Evolutionary conservation across 2,797 vertebrate species (phyloP).

Genomic region (Micromesistius poutassou): DNA sequence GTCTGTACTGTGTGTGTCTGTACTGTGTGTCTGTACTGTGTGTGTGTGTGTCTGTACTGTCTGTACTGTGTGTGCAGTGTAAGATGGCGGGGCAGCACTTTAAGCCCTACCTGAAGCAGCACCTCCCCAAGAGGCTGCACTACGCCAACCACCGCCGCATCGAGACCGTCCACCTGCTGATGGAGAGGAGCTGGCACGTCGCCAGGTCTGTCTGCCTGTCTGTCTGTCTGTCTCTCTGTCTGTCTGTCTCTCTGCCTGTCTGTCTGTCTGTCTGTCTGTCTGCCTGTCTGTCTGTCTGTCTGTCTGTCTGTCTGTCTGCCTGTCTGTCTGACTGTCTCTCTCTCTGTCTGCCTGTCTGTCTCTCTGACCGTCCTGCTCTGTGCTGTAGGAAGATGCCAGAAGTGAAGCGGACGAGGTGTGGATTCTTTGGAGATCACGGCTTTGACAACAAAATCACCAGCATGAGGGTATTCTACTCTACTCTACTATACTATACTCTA

Average conservation of each 20-base stretch:
- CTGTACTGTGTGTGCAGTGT: conserved; percentile 81
- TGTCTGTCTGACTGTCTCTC: too few relatives aligned
- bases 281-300: too few relatives aligned
- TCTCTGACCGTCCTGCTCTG: not conserved
- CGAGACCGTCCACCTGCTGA: conserved; percentile 90
- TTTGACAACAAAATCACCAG: conserved; percentile 98
- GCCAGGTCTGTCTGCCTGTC: conserved; percentile 73
- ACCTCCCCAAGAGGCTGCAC: conserved; percentile 94
- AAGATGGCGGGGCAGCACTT: conserved; percentile 94
- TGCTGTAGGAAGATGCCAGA: conserved; percentile 82
- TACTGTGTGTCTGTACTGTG: not conserved
- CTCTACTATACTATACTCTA: too few relatives aligned
- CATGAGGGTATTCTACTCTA: conserved; percentile 88
- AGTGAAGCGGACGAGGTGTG: conserved; percentile 74
- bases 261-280: too few relatives aligned
- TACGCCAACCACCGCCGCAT: conserved; percentile 94
- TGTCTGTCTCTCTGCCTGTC: too few relatives aligned
- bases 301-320: too few relatives aligned
- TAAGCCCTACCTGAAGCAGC: conserved; percentile 91
- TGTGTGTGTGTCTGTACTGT: conserved; percentile 13
- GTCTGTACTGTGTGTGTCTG: too few relatives aligned
- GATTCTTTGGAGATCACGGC: conserved; percentile 92
- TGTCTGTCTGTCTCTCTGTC: too few relatives aligned
- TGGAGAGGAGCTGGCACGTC: conserved; percentile 93
- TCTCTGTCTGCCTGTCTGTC: not conserved